Base-by-base conservation (phyloP, 2,113 vertebrate species). In the Corythornis cristatus region DNA sequence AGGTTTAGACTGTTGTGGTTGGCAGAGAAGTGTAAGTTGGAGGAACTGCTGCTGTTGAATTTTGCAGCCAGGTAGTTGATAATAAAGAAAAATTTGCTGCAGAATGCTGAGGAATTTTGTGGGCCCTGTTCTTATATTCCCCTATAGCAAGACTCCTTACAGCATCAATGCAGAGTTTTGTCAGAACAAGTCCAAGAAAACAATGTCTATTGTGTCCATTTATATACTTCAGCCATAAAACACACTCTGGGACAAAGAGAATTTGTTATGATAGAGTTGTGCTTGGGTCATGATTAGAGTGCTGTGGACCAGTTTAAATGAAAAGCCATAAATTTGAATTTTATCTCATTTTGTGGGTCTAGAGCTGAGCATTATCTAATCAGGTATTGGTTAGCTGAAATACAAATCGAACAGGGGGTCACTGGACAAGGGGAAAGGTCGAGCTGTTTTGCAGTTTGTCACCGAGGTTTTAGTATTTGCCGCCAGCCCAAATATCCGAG, bases 251-350 rank as follows among this genome's bases (percentile, higher is more conserved):
- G 73, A 93, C 58, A 78, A 90, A 96, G 91, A 87, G 76, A 93
- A 92, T 95, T 93, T 92, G 93, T 94, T 96, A 95, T 96, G 94
- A 89, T 95, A 65, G n/a, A 48, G 45, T 90, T 50, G 65, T 33
- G 64, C 70, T 94, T 87, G 81, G 90, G 86, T 90, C 93, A 74
- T 53, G 91, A 97, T 96, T 95, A 88, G 90, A 96, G 94, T 91
- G 94, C 94, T 84, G 72, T 43, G 86, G 93, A 96, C 97, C 97
- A 96, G 97, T 98, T 98, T 97, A 98, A 98, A 98, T 98, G 95
- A 98, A 98, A 98, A 98, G 97, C 97, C 94, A 98, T 99, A 98
- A 98, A 99, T 99, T 96, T 96, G 93, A 87, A 89, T 97, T 98
- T 98, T 98, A 97, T 97, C 97, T 97, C 80, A 83, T 97, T 98